Conservation (phyloP, 1,140 invertebrate species). For the Bilobella aurantiaca region DNA sequence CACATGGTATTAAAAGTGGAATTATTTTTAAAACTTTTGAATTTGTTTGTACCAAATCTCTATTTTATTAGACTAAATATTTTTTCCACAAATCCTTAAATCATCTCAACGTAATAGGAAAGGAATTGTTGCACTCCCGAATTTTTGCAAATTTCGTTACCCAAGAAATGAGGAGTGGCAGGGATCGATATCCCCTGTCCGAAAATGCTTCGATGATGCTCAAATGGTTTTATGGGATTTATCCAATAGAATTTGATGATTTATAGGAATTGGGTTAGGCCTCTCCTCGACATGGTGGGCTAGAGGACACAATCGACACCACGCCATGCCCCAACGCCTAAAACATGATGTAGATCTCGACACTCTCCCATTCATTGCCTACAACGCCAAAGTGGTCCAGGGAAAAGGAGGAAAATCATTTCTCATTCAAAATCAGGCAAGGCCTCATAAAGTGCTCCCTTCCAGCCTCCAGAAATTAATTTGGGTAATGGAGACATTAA, state of each 20-base stretch:
- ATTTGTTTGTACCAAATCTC: too few species aligned
- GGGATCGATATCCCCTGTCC: too few species aligned
- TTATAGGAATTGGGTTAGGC: constrained; percentile 4
- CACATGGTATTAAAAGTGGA: too few species aligned
- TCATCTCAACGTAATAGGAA: too few species aligned
- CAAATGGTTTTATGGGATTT: background rate
- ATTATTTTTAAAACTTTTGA: too few species aligned
- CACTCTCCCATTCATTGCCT: constrained; percentile 15
- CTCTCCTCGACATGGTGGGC: constrained; percentile 9
- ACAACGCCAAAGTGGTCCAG: constrained; percentile 16
- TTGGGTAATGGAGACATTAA: background rate
- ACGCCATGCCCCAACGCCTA: constrained; percentile 22
- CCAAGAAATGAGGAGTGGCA: too few species aligned
- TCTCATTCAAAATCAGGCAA: constrained; percentile 18
- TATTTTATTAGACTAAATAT: too few species aligned
- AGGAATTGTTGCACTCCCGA: too few species aligned
- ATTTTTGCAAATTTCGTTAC: too few species aligned
- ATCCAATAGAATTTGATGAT: background rate
- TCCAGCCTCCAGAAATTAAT: background rate
- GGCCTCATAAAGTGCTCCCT: background rate
- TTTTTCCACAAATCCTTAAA: too few species aligned
- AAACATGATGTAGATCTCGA: constrained; percentile 22
- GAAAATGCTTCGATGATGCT: too few species aligned
- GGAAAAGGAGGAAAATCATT: constrained; percentile 18
- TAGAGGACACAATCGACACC: constrained; percentile 12